A percentile compares a stretch with the other conserved stretches of the same genome.
Evolutionary conservation across 2,888 invertebrate species (phyloP).

Genomic region (Lasius platythorax): DNA sequence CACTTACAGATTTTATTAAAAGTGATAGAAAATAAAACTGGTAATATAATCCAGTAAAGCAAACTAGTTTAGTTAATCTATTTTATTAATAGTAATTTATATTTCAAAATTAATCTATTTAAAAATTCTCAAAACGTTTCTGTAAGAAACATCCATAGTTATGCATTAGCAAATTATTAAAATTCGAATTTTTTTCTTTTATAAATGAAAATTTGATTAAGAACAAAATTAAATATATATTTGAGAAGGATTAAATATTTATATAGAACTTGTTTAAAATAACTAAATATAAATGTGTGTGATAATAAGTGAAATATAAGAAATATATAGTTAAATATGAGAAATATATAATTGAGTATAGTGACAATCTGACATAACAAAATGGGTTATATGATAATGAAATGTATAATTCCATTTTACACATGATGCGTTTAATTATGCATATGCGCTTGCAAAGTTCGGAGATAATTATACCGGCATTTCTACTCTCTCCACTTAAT

Average conservation of each 20-base stretch:
- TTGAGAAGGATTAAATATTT: background rate
- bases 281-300: background rate
- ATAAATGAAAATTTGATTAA: background rate
- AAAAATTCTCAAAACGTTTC: background rate
- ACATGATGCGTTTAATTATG: conserved; percentile 21
- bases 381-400: conserved; percentile 25
- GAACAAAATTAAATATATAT: background rate
- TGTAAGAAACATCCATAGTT: background rate
- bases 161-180: background rate
- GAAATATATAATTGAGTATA: background rate
- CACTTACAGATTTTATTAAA: background rate
- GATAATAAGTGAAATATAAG: conserved; percentile 1
- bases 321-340: conserved; percentile 5
- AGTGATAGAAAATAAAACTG: background rate
- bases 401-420: conserved; percentile 18
- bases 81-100: background rate
- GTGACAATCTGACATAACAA: conserved; percentile 2
- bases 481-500: conserved; percentile 6
- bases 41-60: background rate
- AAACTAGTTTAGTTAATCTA: background rate
- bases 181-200: background rate
- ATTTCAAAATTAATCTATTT: background rate
- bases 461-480: conserved; percentile 36
- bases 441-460: conserved; percentile 14
- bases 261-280: background rate